Conservation (phyloP, 64 coral and sea anemone species). For the Porites australiensis region DNA sequence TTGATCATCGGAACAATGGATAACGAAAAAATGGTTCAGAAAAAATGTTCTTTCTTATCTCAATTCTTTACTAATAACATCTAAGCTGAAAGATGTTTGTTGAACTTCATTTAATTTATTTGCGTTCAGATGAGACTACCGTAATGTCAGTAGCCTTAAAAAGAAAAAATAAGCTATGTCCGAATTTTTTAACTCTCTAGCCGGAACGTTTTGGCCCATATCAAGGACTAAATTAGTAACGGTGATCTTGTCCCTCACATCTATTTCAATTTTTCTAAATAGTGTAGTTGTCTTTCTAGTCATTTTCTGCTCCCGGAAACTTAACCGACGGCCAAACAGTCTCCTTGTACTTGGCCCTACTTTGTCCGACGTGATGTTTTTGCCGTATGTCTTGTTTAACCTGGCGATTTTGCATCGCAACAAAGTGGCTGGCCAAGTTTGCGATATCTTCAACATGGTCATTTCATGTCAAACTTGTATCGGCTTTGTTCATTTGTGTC, state of each 20-base stretch:
- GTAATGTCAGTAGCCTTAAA: too few relatives aligned
- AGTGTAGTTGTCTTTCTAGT: conserved; percentile 28
- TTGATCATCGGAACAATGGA: too few relatives aligned
- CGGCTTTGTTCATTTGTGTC: conserved; percentile 23
- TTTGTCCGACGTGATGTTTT: conserved; percentile 14
- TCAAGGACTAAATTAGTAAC: not conserved
- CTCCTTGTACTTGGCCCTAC: conserved; percentile 46
- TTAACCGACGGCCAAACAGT: conserved; percentile 2
- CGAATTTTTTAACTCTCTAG: too few relatives aligned
- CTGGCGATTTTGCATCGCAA: conserved; percentile 21
- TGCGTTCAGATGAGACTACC: too few relatives aligned
- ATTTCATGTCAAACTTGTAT: not conserved
- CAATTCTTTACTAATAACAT: too few relatives aligned
- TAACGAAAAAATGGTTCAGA: too few relatives aligned
- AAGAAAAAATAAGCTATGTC: too few relatives aligned
- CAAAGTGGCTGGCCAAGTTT: not conserved
- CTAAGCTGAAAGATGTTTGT: too few relatives aligned
- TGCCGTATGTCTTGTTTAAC: not conserved
- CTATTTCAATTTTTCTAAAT: not conserved
- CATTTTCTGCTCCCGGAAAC: not conserved
- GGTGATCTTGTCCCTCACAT: not conserved
- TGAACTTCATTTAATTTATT: too few relatives aligned
- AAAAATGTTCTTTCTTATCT: too few relatives aligned
- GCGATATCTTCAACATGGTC: not conserved
- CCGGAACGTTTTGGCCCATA: not conserved